These are phyloP conservation scores for Acrocephalus kingi DNA, from an alignment of 2,113 vertebrate genomes.

Conservation along the genomic window DNA sequence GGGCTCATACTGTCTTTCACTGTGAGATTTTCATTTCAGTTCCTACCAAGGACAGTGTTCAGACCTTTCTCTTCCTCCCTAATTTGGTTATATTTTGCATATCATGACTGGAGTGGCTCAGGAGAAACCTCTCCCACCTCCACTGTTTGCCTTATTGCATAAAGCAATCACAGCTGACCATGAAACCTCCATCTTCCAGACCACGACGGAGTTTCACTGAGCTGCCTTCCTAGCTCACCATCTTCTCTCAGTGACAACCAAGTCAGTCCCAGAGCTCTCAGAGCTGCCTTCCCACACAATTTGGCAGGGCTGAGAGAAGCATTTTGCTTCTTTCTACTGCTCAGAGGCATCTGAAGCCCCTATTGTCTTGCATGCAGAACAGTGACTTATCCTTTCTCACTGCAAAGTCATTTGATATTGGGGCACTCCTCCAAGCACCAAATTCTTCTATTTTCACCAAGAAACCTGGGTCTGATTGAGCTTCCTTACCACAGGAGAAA, in stretches of 20 bases:
- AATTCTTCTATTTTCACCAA: background rate
- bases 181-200: background rate
- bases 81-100: background rate
- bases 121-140: background rate
- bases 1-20: background rate
- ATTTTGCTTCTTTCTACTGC: background rate
- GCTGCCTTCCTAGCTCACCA: background rate
- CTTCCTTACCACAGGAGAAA: background rate
- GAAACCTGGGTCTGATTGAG: background rate
- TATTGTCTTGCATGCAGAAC: accelerated
- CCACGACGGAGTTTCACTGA: background rate
- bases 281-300: background rate
- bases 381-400: background rate
- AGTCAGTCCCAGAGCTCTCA: background rate
- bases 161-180: background rate
- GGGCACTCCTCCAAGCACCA: background rate
- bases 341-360: background rate
- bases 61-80: background rate
- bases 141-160: background rate
- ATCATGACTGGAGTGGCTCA: background rate
- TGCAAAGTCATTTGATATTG: background rate
- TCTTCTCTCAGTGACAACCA: background rate
- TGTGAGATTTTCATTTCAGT: background rate
- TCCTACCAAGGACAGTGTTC: background rate
- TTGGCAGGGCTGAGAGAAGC: background rate